These are phyloP conservation scores for Hydrolagus colliei DNA, from an alignment of 2,797 vertebrate genomes.

Conservation along the genomic window DNA sequence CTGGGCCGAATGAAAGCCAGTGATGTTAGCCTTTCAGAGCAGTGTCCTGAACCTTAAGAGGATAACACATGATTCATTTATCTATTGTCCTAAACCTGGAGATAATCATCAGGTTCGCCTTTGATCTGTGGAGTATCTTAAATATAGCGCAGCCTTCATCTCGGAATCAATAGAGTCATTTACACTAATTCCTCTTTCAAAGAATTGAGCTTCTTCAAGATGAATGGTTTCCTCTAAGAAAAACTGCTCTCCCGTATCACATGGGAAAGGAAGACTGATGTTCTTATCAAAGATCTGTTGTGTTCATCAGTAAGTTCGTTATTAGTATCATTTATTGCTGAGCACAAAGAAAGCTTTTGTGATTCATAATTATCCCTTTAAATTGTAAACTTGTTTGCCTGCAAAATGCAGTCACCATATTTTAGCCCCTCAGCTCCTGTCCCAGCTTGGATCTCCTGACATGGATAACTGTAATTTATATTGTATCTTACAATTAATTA, in stretches of 20 bases:
- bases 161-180: slow-evolving; percentile 23
- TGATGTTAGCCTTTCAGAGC: neutral
- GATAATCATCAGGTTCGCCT: slow-evolving; percentile 15
- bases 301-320: slow-evolving; percentile 6
- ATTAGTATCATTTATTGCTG: neutral
- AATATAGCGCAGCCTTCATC: slow-evolving; percentile 22
- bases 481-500: too few species aligned
- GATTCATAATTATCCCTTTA: neutral
- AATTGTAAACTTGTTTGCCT: too few species aligned
- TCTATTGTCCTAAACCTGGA: neutral
- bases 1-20: neutral
- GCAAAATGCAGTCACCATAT: too few species aligned
- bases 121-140: slow-evolving; percentile 10
- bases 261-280: slow-evolving; percentile 20
- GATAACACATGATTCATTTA: slow-evolving; percentile 6
- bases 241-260: slow-evolving; percentile 13
- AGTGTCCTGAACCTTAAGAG: neutral
- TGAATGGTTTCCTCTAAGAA: slow-evolving; percentile 20
- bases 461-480: too few species aligned
- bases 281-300: neutral
- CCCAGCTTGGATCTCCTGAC: too few species aligned
- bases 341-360: neutral
- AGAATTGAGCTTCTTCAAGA: slow-evolving; percentile 5
- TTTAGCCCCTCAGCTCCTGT: too few species aligned
- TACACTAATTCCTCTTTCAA: neutral